Evolutionary conservation across 2,888 invertebrate genomes (phyloP), one percentile per base, ranked within the genome.

Genomic region (Drosophila yooni): DNA sequence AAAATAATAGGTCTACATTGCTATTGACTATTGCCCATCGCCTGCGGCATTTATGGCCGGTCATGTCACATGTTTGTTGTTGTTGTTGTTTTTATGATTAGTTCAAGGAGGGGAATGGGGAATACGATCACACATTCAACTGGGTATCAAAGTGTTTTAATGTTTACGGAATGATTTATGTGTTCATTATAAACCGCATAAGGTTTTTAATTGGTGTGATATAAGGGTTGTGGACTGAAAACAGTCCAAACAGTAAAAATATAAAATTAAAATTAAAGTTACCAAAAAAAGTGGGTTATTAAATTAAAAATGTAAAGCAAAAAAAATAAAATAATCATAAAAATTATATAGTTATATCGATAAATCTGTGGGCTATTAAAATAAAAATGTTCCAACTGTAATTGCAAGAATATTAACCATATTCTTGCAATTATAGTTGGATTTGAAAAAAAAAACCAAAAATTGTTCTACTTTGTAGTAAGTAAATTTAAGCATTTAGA

Each of bases 1-100:
- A 81, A 90, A 88, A 83, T 88, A 88, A 90, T 90, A 86, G 87
- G 82, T 29, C 71, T 64, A 63, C 69, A 69, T 68, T 78, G 70
- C 64, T 63, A 74, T 78, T 68, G 61, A 21, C 83, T 84, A 86
- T 86, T 83, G 83, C 87, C 90, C 88, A 74, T 81, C 21, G 46
- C 46, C 46, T 15, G 46, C 15, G 21, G 83, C 72, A 72, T 60
- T 70, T 21, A 46, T 46, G 21, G 50, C 66, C 51, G 51, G n/a
- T 33, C 27, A 61, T 69, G 65, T 74, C 65, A 68, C 52, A 70
- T 46, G 15, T 57, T 46, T 48, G 66, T 68, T 66, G 74, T 62
- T 62, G 59, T 62, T 70, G 57, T 57, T 56, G 57, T 58, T 78
- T 85, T 86, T 86, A 81, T 80, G 83, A 70, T 74, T 66, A 51